Base-by-base conservation (phyloP, 2,113 vertebrate species). In the Vicugna pacos region DNA sequence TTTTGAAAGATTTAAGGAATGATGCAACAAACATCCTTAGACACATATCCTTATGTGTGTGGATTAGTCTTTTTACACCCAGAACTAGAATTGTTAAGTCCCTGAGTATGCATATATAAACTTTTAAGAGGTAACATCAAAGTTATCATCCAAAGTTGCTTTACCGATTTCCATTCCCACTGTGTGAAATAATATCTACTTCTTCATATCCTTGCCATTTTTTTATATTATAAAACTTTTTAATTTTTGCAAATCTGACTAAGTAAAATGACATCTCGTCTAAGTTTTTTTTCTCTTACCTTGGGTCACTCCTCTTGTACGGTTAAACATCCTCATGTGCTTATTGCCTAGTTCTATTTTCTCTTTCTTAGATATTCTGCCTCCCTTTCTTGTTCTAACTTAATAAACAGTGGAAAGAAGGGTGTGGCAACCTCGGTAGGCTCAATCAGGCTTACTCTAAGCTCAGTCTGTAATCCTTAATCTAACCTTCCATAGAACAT, bases 1-100 rank as follows among this genome's bases (percentile, higher is more conserved):
- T 72, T 70, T 94, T 93, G 17, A 88, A 26, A 85, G 82, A 54
- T 85, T 52, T 80, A 77, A 97, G 42, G 48, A 92, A 81, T 85
- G 46, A 38, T 56, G 4, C 9, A 65, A 20, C 72, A n/a, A 67
- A 20, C 10, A 81, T 91, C n/a, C 28, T 67, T 70, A 80, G 12
- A 52, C 0, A 76, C 0, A n/a, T 1, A 77, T 64, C 20, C n/a
- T 77, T 94, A 16, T 15, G 7, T 38, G 54, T 95, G 17, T 85
- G 54, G 26, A 42, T 79, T 19, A 50, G 22, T 60, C 54, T 81
- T 75, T 81, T 48, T 64, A 46, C 46, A 60, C 3, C 10, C 82
- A 64, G 3, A 65, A 38, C 79, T 85, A 81, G 4, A 72, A 90
- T 48, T 83, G 4, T 72, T 76, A 56, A 19, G 35, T 62, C 30